Conservation (phyloP, 2,113 vertebrate species). For the Cyprinodon variegatus region DNA sequence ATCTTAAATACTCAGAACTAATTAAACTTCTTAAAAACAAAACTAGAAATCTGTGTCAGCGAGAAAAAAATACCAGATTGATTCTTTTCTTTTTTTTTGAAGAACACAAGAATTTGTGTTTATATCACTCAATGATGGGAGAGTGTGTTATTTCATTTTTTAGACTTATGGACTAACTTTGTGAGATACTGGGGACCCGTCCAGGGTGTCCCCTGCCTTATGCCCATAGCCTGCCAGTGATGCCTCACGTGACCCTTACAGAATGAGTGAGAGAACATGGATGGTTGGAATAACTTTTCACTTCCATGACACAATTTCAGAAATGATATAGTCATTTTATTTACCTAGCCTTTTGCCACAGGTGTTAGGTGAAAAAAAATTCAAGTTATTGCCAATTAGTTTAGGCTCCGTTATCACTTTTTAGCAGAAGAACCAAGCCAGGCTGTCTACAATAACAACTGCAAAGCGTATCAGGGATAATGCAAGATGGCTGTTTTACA, state of each 20-base stretch:
- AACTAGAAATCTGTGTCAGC: background rate
- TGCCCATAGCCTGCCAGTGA: too few species aligned
- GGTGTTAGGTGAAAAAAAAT: conserved; percentile 39
- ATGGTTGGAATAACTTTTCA: background rate
- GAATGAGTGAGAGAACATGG: too few species aligned
- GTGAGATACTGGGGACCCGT: too few species aligned
- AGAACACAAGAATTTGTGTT: background rate
- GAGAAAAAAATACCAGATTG: background rate
- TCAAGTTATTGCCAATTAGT: conserved; percentile 43
- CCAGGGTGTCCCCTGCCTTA: too few species aligned
- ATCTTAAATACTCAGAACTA: background rate
- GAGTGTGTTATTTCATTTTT: background rate
- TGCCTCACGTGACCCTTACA: too few species aligned
- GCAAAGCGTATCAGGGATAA: conserved; percentile 22
- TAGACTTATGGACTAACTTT: background rate
- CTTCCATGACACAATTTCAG: background rate
- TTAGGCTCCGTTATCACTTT: conserved; percentile 8
- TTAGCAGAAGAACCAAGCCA: background rate
- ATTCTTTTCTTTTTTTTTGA: background rate
- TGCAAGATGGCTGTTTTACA: conserved; percentile 13
- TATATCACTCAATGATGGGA: background rate
- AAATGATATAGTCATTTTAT: conserved; percentile 23
- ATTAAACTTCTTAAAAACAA: background rate
- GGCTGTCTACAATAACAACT: conserved; percentile 5
- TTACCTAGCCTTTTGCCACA: conserved; percentile 19